Evolutionary conservation across 2,797 vertebrate genomes (phyloP), one percentile per base, ranked within the genome.

Genomic region (Rachycentron canadum): DNA sequence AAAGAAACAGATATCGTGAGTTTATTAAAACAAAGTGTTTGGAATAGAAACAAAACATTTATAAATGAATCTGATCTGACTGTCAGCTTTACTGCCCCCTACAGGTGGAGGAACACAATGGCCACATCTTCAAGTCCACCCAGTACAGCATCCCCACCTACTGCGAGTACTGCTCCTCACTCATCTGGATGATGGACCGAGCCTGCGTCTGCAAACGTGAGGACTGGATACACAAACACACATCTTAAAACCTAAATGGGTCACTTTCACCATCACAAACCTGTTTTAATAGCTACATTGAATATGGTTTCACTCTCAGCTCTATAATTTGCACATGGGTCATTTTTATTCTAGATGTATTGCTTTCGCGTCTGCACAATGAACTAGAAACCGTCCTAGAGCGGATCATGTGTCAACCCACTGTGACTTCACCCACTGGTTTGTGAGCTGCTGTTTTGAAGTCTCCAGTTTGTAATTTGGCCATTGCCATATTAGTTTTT

Each of bases 101-200:
- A 34, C 92, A 99, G 98, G 97, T 99, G 64, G 98, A 98, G 90
- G 98, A 99, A 69, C 97, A 99, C 86, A 97, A 99, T 11, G 98
- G 98, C 34, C 98, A 99, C 91, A 97, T 99, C 88, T 99, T 99
- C 85, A 99, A 99, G 86, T 97, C 97, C 0, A 99, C 98, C 2
- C 98, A 99, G 69, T 99, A 99, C 92, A 99, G 97, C 95, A 99
- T 99, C 82, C 98, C 98, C 68, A 99, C 98, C 0, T 99, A 98
- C 95, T 99, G 98, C 90, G 98, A 99, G 92, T 98, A 95, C 94
- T 99, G 98, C 76, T 99, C 97, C 7, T 99, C 98, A 11, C 95
- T 99, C 89, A 99, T 99, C 93, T 99, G 98, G 98, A 99, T 99
- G 94, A 99, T 99, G 98, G 98, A 99, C 91, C 95, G 96, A 3